These are phyloP conservation scores for Geophilus truncorum DNA, from an alignment of 2,888 invertebrate genomes.

Conservation along the genomic window DNA sequence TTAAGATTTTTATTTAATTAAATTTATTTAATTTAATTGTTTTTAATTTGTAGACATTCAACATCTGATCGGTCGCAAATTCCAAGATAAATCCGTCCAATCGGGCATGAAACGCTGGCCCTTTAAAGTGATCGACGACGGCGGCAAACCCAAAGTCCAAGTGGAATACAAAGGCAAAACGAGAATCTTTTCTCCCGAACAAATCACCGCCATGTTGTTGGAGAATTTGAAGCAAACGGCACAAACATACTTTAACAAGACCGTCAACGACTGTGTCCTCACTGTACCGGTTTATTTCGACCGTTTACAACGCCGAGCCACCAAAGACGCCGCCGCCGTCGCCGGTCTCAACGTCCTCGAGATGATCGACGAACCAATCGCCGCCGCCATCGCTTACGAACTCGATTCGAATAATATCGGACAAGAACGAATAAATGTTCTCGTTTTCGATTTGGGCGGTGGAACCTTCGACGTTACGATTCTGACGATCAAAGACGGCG, in stretches of 20 bases:
- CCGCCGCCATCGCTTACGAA: conserved; percentile 57
- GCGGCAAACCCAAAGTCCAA: conserved; percentile 5
- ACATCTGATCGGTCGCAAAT: conserved; percentile 53
- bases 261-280: conserved; percentile 67
- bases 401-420: conserved; percentile 52
- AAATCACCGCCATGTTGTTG: conserved; percentile 82
- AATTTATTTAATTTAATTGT: too few species aligned
- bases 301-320: conserved; percentile 63
- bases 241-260: conserved; percentile 49
- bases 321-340: conserved; percentile 83
- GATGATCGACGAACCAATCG: conserved; percentile 87
- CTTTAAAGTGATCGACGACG: conserved; percentile 46
- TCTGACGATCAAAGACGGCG: conserved; percentile 78
- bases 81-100: conserved; percentile 51
- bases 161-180: conserved; percentile 16
- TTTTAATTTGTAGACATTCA: conserved; percentile 48
- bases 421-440: conserved; percentile 55
- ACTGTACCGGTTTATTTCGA: conserved; percentile 77
- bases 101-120: conserved; percentile 62
- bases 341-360: conserved; percentile 81
- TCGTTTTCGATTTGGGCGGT: conserved; percentile 66
- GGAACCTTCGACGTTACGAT: conserved; percentile 95
- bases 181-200: conserved; percentile 72
- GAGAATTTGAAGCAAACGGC: conserved; percentile 48
- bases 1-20: too few species aligned